Base-by-base conservation (phyloP, 2,888 invertebrate genomes). In the Palloptera scutellata region DNA sequence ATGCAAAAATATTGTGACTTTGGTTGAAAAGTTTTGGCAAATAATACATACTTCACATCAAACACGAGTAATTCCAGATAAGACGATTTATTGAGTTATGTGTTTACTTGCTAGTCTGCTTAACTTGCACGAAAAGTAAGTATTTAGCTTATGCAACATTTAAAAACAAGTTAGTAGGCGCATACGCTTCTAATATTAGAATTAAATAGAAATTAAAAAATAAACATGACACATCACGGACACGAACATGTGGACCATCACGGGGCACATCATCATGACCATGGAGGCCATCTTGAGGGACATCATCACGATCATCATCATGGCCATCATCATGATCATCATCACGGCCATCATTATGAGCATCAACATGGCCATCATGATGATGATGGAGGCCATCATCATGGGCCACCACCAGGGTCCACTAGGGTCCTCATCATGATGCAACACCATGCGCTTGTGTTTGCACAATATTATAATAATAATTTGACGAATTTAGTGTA, bases 381-480 rank as follows among this genome's bases (percentile, higher is more conserved):
- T 13, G 17, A 61, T 48, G 61, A 30, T 15, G 61, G 61, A 1
- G 51, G 8, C 8, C 61, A 61, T 51, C 48, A 51, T 13, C 59
- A 45, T 19, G 54, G 57, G 40, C 40, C 57, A 40, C 57, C 57
- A 40, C 57, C 48, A 15, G 5, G 12, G 13, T n/a, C n/a, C n/a
- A n/a, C n/a, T n/a, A n/a, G n/a, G n/a, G n/a, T n/a, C n/a, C n/a
- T n/a, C 55, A 20, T 55, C 55, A 55, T 1, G 15, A 42, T 15
- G 15, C 55, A 55, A 6, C 30, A 42, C 13, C 43, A 11, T n/a
- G 8, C 10, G 43, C 15, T 1, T 19, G 42, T 17, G 41, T 41
- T 20, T 62, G 62, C 43, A 62, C 48, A 43, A 43, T 60, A 19
- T 45, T 45, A 48, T 60, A 12, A 48, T 43, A 11, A 15, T 17